Base-by-base conservation (phyloP, 2,888 invertebrate species). In the Polyploca ridens region DNA sequence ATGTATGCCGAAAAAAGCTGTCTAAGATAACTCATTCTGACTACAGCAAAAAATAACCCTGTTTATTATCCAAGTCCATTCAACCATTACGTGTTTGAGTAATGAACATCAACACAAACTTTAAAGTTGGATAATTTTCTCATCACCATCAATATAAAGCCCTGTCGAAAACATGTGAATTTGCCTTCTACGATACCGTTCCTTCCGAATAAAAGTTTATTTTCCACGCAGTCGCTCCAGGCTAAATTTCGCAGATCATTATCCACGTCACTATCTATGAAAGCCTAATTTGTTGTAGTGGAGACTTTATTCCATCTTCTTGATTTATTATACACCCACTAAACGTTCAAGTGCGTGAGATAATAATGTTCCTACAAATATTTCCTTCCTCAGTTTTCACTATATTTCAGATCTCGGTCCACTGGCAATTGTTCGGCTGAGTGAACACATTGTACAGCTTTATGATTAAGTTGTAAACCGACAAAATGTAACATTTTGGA, bases 341-440 rank as follows among this genome's bases (percentile, higher is more conserved):
- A n/a, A 19, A n/a, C n/a, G 8, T 54, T 19, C 19, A 10, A 19
- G 3, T 54, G 3, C 54, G 19, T 54, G 19, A 54, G 10, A 54
- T 19, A 54, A 54, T 54, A 49, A 49, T 49, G 49, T 49, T 49
- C 49, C 16, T 49, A n/a, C 49, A 49, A 49, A 49, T 49, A 49
- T 49, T 49, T 49, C n/a, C 16, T 16, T 54, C 54, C 54, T 54
- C 54, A 54, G 19, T 54, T 49, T 49, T 49, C 16, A 49, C 49
- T 49, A 16, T 49, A 16, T 49, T 19, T 19, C 19, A 19, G 19
- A 54, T 54, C 54, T 54, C 54, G 19, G 54, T 19, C 16, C 54
- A 19, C n/a, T 19, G 54, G 10, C 54, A 16, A 54, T 54, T 54
- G 54, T 10, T 54, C 54, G n/a, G 54, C 10, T 54, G 54, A 10